Evolutionary conservation across 2,888 invertebrate species (phyloP).

Genomic region (Vannuccia rotundouncinata): DNA sequence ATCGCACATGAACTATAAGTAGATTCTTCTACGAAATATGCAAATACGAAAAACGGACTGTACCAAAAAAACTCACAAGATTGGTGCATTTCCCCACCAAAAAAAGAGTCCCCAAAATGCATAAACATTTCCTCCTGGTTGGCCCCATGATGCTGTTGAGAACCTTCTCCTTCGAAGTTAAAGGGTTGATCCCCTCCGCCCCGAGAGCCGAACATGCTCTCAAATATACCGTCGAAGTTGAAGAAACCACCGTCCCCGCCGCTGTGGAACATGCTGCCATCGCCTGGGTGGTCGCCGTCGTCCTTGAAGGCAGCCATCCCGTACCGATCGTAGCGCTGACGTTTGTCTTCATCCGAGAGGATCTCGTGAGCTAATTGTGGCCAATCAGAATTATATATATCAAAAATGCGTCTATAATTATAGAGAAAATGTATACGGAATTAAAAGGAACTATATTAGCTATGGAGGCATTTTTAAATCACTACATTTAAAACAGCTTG

Average conservation of each 20-base stretch:
- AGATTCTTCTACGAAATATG: no score
- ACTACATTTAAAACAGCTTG: no score
- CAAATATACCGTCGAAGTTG: neutral
- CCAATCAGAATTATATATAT: no score
- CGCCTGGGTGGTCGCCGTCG: neutral
- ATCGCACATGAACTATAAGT: no score
- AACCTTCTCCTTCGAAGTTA: neutral
- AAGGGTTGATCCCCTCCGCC: neutral
- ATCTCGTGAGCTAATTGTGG: neutral
- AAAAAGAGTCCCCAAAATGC: neutral
- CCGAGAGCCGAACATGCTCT: neutral
- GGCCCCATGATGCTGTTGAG: neutral
- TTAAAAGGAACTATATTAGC: no score
- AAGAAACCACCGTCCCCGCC: neutral
- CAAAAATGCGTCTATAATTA: no score
- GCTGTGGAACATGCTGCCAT: neutral
- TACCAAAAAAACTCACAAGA: no score
- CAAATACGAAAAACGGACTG: no score
- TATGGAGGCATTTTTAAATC: no score
- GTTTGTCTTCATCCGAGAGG: neutral
- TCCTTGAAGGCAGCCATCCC: neutral
- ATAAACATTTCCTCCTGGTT: neutral
- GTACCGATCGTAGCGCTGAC: neutral
- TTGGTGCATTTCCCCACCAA: neutral
- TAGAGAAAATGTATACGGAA: no score